Base-by-base conservation (phyloP, 2,888 invertebrate genomes). In the Marronus borbonicus region DNA sequence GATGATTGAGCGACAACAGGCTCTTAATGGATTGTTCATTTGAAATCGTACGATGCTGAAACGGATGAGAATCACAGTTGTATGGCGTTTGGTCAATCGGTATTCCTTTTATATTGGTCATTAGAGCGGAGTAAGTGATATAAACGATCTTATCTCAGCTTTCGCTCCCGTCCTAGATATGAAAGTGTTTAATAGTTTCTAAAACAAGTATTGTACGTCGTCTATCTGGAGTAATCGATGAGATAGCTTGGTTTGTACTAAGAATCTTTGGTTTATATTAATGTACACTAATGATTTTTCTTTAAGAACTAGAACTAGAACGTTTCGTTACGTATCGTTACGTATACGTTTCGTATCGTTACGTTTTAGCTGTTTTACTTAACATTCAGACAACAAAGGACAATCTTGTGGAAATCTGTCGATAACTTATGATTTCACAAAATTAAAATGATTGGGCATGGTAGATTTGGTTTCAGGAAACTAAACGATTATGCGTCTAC, bases 1-100 rank as follows among this genome's bases (percentile, higher is more conserved):
- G 76, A 76, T 76, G 76, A 76, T 76, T 55, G 76, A 76, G 55
- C 68, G 76, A 76, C 76, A 76, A 76, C 76, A 76, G 55, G 52
- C 55, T 39, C 76, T 7, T 76, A 76, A 76, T 76, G 76, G 76
- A 76, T 68, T 76, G 66, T 76, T 52, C 68, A 58, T 68, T 76
- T 39, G 50, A n/a, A 68, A 68, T 39, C 68, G 68, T 50, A 31
- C n/a, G 24, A 68, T 14, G 49, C 49, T 50, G 20, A 68, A 68
- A 68, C 49, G 50, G 68, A 68, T 50, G 49, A 68, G 50, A 68
- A 50, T 50, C 20, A 20, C 20, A n/a, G 14, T 50, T 24, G 31
- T 36, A 20, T 5, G 17, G n/a, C 64, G 24, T 49, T 50, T 24
- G 50, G 66, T 76, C 65, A 76, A 68, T 76, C 76, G 66, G 68